These are phyloP conservation scores for Coracopsis vasa DNA, from an alignment of 2,113 vertebrate genomes.

Conservation along the genomic window DNA sequence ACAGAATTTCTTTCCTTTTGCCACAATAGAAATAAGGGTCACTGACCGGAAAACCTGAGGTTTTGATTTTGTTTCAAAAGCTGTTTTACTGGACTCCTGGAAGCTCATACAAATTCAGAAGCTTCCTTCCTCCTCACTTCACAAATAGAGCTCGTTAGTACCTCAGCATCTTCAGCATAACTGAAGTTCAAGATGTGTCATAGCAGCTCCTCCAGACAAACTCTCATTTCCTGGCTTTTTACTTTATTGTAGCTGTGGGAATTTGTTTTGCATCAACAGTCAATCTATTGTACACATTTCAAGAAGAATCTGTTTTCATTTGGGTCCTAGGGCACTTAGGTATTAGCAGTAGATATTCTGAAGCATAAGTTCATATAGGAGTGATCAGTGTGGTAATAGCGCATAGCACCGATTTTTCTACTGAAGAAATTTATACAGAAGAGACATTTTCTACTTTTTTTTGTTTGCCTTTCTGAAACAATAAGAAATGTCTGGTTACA, in stretches of 20 bases:
- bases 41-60: neutral
- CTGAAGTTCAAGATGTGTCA: neutral
- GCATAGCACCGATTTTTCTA: neutral
- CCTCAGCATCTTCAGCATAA: neutral
- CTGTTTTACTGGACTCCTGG: neutral
- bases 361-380: neutral
- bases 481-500: neutral
- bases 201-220: conserved; percentile 57
- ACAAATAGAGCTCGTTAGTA: neutral
- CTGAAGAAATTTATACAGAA: neutral
- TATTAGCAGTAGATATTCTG: neutral
- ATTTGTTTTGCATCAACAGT: conserved; percentile 68
- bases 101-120: neutral
- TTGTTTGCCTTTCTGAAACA: neutral
- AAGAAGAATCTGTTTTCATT: conserved; percentile 55
- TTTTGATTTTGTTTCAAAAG: neutral
- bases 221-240: conserved; percentile 64
- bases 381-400: neutral
- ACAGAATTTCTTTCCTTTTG: neutral
- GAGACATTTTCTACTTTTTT: neutral
- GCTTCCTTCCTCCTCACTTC: neutral
- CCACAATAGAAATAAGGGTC: neutral
- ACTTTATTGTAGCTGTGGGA: conserved; percentile 56
- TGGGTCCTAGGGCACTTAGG: neutral
- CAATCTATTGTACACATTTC: conserved; percentile 56